Base-by-base conservation (phyloP, 2,888 invertebrate species). In the Drosophila setosimentum region DNA sequence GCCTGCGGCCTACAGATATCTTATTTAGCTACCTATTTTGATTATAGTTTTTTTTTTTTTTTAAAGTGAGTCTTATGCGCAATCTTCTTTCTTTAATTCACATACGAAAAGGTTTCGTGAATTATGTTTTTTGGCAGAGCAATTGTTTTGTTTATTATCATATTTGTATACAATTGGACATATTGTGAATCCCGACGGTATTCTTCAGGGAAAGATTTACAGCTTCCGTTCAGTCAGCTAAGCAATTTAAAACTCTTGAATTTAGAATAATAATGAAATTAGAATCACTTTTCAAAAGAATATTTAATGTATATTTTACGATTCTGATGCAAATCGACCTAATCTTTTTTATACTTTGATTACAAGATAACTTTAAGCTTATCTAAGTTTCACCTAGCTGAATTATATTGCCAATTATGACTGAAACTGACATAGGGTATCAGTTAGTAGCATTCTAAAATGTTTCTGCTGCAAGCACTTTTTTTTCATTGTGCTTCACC, bases 401-500 rank as follows among this genome's bases (percentile, higher is more conserved):
- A 30, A 42, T 16, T 30, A n/a, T 16, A 24, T 24, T 7, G 16
- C 8, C 4, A 13, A 48, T 24, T 21, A 21, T 60, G n/a, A n/a
- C n/a, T n/a, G n/a, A n/a, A n/a, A n/a, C n/a, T n/a, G n/a, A 3
- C 4, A 27, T 10, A 67, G 80, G 59, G 66, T 75, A 79, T 64
- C 18, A 0, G 0, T 3, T 7, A 29, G 70, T 16, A 5, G 13
- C 35, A 42, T 48, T 27, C 70, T 63, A 29, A 55, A 60, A 21
- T 48, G 33, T 57, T 48, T 57, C n/a, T 37, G 67, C 54, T 70
- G 69, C 79, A 57, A 54, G 33, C 49, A 71, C 29, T 53, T 42
- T 80, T 33, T 21, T 29, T 16, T 54, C 33, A 33, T 24, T n/a
- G 40, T 61, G 29, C 32, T 42, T 18, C 40, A 13, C n/a, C n/a